Base-by-base conservation (phyloP, 64 coral and sea anemone genomes). In the Trachythela sp. region DNA sequence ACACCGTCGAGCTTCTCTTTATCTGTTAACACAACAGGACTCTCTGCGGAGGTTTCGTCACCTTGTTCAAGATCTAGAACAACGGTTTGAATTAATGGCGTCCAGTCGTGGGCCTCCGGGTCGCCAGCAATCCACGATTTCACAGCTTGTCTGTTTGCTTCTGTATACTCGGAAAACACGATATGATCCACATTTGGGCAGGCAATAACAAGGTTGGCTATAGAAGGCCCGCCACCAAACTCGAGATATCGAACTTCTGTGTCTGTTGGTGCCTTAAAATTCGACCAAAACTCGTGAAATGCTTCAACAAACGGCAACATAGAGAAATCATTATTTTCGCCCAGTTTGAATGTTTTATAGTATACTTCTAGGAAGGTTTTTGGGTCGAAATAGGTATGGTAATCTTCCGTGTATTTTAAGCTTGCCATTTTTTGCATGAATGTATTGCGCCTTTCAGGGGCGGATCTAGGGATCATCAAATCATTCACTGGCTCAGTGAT, bases 81-180 rank as follows among this genome's bases (percentile, higher is more conserved):
- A 18, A 37, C 20, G n/a, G n/a, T n/a, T 39, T 80, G 27, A 20
- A 80, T 4, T 1, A 80, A 37, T 36, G 75, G 37, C 33, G 20
- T 37, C 75, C 31, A 80, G 75, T 80, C 30, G 75, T 80, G 37
- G 1, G 75, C 30, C 13, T 80, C 37, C 4, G 75, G 75, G 30
- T 30, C 30, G 10, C 75, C 75, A 37, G 75, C 75, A 37, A 80
- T 80, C 75, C 75, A 80, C 35, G 75, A 20, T 80, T 80, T 80
- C 30, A 80, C 26, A 18, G 75, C 75, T 80, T 80, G 33, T 39
- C 75, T 80, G 20, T 80, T 80, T 7, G 37, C 75, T 80, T 15
- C 7, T 1, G 75, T 80, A 80, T 80, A 80, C 75, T 80, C 75
- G 0, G 75, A 20, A 80, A 80, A 80, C 34, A 80, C 75, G 30